These are phyloP conservation scores for Chironomus tepperi DNA, from an alignment of 1,140 invertebrate genomes.

Conservation along the genomic window DNA sequence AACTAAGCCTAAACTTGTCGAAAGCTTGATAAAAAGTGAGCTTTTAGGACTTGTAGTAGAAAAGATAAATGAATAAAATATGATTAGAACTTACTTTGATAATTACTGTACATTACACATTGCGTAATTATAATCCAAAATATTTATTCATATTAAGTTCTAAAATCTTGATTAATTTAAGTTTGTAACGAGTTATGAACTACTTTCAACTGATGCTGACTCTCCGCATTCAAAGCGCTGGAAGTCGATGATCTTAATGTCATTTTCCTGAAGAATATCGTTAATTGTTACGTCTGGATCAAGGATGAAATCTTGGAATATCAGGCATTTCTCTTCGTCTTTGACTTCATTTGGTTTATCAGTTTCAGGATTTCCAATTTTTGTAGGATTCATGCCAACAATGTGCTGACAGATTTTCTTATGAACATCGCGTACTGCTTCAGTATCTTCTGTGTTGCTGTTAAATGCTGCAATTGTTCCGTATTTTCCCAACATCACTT, in stretches of 20 bases:
- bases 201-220: constrained; percentile 20
- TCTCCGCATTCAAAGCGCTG: constrained; percentile 78
- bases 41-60: no score
- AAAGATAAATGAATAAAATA: no score
- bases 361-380: constrained; percentile 57
- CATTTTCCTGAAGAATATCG: constrained; percentile 59
- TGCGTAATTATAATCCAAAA: no score
- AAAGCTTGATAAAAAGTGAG: no score
- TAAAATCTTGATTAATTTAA: no score
- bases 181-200: no score
- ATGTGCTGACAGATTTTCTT: constrained; percentile 82
- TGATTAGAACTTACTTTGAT: no score
- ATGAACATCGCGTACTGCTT: constrained; percentile 45
- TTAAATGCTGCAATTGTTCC: constrained; percentile 67
- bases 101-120: no score
- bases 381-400: constrained; percentile 78
- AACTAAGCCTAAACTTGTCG: no score
- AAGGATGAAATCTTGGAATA: constrained; percentile 81
- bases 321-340: constrained; percentile 64
- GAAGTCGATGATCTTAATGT: constrained; percentile 69
- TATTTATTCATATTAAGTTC: no score
- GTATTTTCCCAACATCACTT: constrained; percentile 66
- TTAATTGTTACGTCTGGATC: constrained; percentile 64
- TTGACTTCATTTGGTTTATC: constrained; percentile 51
- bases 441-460: constrained; percentile 40